Conservation (phyloP, 2,113 vertebrate genomes). For the Hippolais icterina region DNA sequence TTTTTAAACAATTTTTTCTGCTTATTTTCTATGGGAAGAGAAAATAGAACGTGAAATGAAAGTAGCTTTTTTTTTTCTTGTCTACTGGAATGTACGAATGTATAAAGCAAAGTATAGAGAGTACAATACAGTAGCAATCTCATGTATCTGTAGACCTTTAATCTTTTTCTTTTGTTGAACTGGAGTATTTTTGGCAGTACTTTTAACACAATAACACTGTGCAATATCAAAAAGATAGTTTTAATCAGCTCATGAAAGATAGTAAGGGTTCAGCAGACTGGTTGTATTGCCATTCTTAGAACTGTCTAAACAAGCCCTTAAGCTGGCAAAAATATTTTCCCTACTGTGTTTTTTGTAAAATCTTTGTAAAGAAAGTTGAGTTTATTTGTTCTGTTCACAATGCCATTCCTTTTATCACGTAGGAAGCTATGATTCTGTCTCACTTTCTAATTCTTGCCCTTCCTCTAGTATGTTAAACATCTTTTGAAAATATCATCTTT, state of each 20-base stretch:
- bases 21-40: not conserved
- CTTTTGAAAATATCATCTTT: not conserved
- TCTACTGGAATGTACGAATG: not conserved
- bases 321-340: not conserved
- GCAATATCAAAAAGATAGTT: not conserved
- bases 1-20: not conserved
- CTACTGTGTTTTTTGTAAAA: not conserved
- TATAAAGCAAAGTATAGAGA: not conserved
- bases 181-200: not conserved
- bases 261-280: not conserved
- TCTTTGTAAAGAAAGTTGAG: not conserved
- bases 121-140: not conserved
- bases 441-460: not conserved
- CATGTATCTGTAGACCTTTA: not conserved
- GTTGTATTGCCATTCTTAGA: not conserved
- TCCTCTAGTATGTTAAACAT: not conserved
- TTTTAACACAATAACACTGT: not conserved
- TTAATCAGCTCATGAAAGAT: rapidly evolving
- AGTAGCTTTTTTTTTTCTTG: not conserved
- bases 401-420: not conserved
- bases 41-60: not conserved
- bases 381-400: not conserved
- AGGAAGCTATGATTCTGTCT: not conserved
- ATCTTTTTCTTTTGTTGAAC: not conserved
- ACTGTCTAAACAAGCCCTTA: not conserved